These are phyloP conservation scores for Balearica regulorum DNA, from an alignment of 2,797 vertebrate species.

Conservation along the genomic window DNA sequence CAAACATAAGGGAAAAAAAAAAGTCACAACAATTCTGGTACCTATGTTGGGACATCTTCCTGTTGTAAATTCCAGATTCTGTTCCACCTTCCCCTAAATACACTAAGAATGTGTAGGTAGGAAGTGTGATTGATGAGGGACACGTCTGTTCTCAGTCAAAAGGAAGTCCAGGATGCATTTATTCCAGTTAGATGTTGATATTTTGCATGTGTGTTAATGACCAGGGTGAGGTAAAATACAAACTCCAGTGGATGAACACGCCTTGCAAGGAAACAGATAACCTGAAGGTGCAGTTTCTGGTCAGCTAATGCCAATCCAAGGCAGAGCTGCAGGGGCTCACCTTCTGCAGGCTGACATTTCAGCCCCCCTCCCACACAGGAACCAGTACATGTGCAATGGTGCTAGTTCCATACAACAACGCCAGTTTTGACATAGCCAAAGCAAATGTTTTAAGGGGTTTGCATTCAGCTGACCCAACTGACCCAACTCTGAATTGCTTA, in stretches of 20 bases:
- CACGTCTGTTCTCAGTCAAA: neutral
- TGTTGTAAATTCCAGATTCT: neutral
- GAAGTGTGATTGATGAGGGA: neutral
- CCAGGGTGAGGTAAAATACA: neutral
- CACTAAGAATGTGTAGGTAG: neutral
- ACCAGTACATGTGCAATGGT: neutral
- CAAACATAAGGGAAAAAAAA: neutral
- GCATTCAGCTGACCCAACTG: neutral
- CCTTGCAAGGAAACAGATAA: neutral
- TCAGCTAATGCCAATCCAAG: neutral
- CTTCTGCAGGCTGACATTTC: neutral
- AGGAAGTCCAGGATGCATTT: neutral
- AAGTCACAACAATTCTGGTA: neutral
- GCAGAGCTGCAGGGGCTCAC: neutral
- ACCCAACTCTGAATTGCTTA: neutral
- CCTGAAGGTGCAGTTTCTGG: neutral
- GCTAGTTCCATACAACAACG: neutral
- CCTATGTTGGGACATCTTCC: neutral
- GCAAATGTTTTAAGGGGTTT: neutral
- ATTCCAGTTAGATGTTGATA: neutral
- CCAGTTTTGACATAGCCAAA: neutral
- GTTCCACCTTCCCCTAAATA: neutral
- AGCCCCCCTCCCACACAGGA: neutral
- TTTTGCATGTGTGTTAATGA: neutral
- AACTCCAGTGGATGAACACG: neutral